Base-by-base conservation (phyloP, 2,797 vertebrate species). In the Cuculus canorus region DNA sequence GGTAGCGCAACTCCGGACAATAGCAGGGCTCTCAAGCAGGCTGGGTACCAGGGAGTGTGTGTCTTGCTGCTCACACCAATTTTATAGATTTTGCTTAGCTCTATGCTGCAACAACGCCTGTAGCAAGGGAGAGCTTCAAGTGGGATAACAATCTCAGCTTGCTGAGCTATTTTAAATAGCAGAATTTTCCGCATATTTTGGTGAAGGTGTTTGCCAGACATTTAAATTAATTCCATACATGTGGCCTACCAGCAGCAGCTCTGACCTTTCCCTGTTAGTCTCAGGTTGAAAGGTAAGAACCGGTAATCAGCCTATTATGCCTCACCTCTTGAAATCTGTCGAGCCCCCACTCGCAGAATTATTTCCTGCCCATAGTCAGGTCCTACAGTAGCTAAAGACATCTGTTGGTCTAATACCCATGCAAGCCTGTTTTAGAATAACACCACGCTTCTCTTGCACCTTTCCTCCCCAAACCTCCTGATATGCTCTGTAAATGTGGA, bases 131-230 rank as follows among this genome's bases (percentile, higher is more conserved):
- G 37, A 63, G n/a, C 30, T 54, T 37, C 32, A 17, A 28, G 10
- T 23, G 28, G 39, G 60, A 28, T 45, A 53, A 35, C 0, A 0
- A 27, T 32, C 43, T 30, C 0, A 0, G 28, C 24, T 71, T n/a
- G 28, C 78, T 69, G 59, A 72, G 73, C 50, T 77, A 10, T 60
- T 71, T 76, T 45, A 27, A 80, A 37, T 6, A 63, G 64, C 39
- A 64, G 50, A 83, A 54, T 69, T 54, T 69, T 45, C 65, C 60
- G 45, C 35, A 19, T 82, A 21, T 59, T 68, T 76, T 24, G n/a
- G 24, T 63, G 78, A 86, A 80, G 64, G 70, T 81, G 60, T 68
- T 72, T 93, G 86, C 64, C 73, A 77, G 69, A 30, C 50, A 24
- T 35, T 60, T 53, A 17, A 48, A 75, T 82, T 39, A 43, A 43